A percentile compares a stretch with the other conserved stretches of the same genome.
These are phyloP conservation scores for Caiman crocodilus DNA, from an alignment of 2,797 vertebrate genomes.

Conservation along the genomic window DNA sequence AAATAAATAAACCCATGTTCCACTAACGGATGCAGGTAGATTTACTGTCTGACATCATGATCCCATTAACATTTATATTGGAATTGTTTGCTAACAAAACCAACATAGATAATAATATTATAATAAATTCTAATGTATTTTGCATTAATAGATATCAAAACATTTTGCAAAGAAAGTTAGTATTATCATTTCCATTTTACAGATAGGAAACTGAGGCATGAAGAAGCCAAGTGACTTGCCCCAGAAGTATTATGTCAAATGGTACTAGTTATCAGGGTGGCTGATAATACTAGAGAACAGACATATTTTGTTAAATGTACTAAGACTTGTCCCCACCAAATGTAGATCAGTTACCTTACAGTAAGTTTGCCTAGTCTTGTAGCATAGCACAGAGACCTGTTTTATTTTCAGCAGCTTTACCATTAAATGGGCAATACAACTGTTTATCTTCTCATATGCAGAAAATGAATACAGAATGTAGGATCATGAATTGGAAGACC, in stretches of 20 bases:
- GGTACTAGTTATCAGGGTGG: neutral
- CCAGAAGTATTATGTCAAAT: neutral
- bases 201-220: neutral
- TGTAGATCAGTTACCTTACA: neutral
- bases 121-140: neutral
- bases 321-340: neutral
- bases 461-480: neutral
- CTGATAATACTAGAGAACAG: neutral
- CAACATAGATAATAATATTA: too few species aligned
- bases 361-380: neutral
- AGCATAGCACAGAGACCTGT: neutral
- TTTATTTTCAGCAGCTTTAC: too few species aligned
- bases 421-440: neutral
- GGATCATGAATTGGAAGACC: neutral
- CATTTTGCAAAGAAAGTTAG: neutral
- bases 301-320: neutral
- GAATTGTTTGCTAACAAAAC: too few species aligned
- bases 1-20: neutral
- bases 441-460: neutral
- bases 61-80: neutral
- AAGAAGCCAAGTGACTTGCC: neutral
- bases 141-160: neutral
- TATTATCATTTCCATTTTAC: neutral
- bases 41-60: neutral
- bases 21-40: neutral